A percentile compares a stretch with the other conserved stretches of the same genome.
phyloP scores from a whole-genome alignment of 2,797 vertebrate genomes.

The Enteromius fasciolatus region DNA sequence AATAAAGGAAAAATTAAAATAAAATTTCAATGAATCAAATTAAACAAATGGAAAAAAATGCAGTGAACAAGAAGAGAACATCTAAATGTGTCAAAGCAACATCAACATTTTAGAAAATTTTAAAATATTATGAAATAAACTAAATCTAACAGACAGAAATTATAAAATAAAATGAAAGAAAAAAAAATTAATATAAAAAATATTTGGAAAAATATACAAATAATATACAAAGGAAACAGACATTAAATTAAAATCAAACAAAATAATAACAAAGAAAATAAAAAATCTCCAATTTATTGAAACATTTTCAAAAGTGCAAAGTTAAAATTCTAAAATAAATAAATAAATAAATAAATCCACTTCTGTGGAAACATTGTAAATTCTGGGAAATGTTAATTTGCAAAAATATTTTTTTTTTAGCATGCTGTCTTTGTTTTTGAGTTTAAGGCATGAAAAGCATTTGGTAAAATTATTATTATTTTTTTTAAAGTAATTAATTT shows the following conservation, averaged over 20 bases:
- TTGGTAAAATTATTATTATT: too few relatives aligned
- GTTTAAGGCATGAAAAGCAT: too few relatives aligned
- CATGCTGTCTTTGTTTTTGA: too few relatives aligned
- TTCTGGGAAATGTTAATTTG: neutral
- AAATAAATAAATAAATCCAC: too few relatives aligned
- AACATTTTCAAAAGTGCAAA: neutral
- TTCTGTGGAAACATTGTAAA: neutral
- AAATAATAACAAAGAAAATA: neutral
- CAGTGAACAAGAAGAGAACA: too few relatives aligned
- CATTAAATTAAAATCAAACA: neutral
- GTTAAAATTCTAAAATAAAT: neutral
- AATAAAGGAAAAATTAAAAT: too few relatives aligned
- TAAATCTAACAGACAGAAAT: neutral
- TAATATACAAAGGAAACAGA: neutral
- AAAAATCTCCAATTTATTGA: neutral
- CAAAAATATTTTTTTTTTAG: neutral
- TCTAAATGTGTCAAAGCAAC: too few relatives aligned
- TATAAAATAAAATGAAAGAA: neutral
- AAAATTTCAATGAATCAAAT: too few relatives aligned
- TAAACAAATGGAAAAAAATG: too few relatives aligned
- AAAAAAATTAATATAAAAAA: neutral
- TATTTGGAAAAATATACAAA: too few relatives aligned
- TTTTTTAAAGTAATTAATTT: too few relatives aligned
- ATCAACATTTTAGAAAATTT: too few relatives aligned
- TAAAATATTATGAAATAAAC: neutral